Base-by-base conservation (phyloP, 2,888 invertebrate genomes). In the Diadegma fenestrale region DNA sequence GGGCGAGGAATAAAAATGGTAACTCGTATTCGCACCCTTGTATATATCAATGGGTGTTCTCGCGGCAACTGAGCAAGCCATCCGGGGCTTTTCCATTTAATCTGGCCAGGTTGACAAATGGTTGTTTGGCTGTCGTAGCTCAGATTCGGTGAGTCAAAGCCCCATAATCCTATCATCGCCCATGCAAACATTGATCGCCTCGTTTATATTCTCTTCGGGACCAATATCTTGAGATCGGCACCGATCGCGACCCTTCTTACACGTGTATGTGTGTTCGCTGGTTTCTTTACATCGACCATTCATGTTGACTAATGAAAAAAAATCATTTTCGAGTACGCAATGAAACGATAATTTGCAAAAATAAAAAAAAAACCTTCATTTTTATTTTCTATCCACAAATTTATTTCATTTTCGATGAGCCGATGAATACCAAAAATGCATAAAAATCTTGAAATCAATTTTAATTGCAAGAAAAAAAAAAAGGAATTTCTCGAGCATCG, bases 41-140 rank as follows among this genome's bases (percentile, higher is more conserved):
- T 37, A 37, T 6, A 33, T 86, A 77, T 80, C 82, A 71, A 86
- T 86, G 87, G 78, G 84, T 86, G 82, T 87, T 87, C 86, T 85
- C 80, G 87, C 81, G 83, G 84, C 85, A 63, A 82, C 80, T 76
- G 78, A 83, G 84, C 86, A 78, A 86, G 80, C 86, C 77, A 82
- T 79, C 64, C 54, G 72, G 82, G 91, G 91, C 91, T 92, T 90
- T 58, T 90, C 91, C 88, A 88, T 92, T 92, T 93, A 93, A 93
- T 93, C 93, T 92, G 63, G 80, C 90, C 88, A 89, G 89, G 91
- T 86, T 93, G 93, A 93, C 93, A 92, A 93, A 93, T 93, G 92
- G 92, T 88, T 89, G 89, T 88, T 89, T 86, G 80, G 77, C 77
- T 86, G 80, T 80, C 80, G 82, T 45, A 66, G 82, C 90, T 88